Evolutionary conservation across 2,888 invertebrate genomes (phyloP), one percentile per base, ranked within the genome.

Genomic region (Dryococelus australis): DNA sequence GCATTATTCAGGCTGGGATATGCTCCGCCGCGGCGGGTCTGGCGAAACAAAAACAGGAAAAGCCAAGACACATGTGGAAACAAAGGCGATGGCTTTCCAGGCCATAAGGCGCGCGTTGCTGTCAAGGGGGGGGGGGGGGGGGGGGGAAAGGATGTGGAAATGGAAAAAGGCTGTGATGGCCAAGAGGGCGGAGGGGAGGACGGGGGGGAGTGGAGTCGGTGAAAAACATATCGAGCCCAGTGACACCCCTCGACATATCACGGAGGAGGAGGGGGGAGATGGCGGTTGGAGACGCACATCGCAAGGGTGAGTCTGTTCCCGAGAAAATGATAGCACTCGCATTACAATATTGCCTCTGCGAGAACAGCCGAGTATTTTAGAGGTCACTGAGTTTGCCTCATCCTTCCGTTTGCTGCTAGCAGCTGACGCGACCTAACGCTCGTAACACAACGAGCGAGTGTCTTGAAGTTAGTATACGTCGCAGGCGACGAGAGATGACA

Each of bases 71-170:
- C 83, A 83, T 43, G 43, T 83, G 83, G 16, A 83, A 83, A 83
- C 83, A 83, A 83, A 83, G 43, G 35, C 83, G 28, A 83, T 8
- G 28, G 83, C 20, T 87, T 88, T 88, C 88, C 87, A 47, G 43
- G n/a, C 87, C 88, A 88, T 88, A 88, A 88, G 85, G 84, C 78
- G 26, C 43, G 43, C 78, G 43, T 43, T 28, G 86, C 28, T 28
- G 83, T 83, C 83, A 83, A 65, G 65, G 65, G 8, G 51, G 51
- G 65, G 65, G 6, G 83, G n/a, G n/a, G n/a, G n/a, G n/a, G 24
- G 65, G 65, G 6, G 83, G n/a, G 24, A 35, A 83, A 83, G 65
- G 20, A 65, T 65, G 65, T 8, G 24, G n/a, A 65, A 65, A 65
- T 20, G 65, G 51, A 51, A 51, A 51, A 51, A n/a, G n/a, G n/a